These are phyloP conservation scores for Ceratosolen fusciceps DNA, from an alignment of 1,140 invertebrate genomes.

Conservation along the genomic window DNA sequence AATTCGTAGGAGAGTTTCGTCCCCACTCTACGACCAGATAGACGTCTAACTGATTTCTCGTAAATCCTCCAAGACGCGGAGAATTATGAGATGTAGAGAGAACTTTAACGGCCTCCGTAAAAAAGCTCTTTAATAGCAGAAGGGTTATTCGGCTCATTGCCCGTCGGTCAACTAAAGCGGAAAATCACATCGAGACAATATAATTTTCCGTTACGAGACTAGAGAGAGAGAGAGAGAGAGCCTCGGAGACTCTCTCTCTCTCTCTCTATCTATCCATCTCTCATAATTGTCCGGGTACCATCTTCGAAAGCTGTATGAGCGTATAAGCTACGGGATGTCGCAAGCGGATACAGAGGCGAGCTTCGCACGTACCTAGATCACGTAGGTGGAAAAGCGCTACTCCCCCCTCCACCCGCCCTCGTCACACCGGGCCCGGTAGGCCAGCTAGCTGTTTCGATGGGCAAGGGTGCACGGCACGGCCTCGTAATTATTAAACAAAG, in stretches of 20 bases:
- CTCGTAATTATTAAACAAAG: conserved; percentile 17
- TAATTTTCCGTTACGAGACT: not conserved
- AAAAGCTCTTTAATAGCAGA: not conserved
- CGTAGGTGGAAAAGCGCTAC: not conserved
- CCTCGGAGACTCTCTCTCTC: not conserved
- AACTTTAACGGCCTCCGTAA: not conserved
- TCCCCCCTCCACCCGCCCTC: not conserved
- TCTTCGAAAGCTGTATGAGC: not conserved
- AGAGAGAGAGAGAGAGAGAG: not conserved
- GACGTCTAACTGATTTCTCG: too few species aligned
- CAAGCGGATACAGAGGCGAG: not conserved
- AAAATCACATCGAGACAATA: not conserved
- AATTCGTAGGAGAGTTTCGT: too few species aligned
- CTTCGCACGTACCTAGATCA: too few species aligned
- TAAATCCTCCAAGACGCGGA: too few species aligned
- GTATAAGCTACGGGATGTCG: not conserved
- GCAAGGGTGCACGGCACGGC: not conserved
- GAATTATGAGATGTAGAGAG: too few species aligned
- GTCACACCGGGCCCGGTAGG: too few species aligned
- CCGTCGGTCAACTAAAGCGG: not conserved
- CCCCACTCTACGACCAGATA: too few species aligned
- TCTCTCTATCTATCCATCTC: not conserved
- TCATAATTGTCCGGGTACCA: conserved; percentile 1
- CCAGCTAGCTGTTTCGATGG: not conserved
- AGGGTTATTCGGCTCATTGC: not conserved